Evolutionary conservation across 2,797 vertebrate genomes (phyloP), one percentile per base, ranked within the genome.

Genomic region (Neosilurus mollespiculum): DNA sequence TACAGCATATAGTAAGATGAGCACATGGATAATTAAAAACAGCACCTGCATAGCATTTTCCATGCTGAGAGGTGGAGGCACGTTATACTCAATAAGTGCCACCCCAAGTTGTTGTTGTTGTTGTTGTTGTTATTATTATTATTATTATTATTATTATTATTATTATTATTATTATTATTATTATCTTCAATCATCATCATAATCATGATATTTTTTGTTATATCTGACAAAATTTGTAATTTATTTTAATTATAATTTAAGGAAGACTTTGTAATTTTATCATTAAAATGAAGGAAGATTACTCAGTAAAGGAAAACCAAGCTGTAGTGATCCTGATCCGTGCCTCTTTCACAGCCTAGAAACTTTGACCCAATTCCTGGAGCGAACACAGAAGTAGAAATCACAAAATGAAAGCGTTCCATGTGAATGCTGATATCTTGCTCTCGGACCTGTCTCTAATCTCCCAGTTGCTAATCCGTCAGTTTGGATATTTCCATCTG

Each of bases 321-420:
- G 15, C 8, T 30, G 15, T 26, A 56, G 16, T 9, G 6, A 8
- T 34, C 26, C 2, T 37, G 30, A 61, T 49, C 49, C 14, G 4
- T 49, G 69, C 24, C 24, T 81, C 37, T 67, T 67, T 37, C 62
- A 6, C 70, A 80, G 26, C 10, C 24, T 9, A 22, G 69, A 66
- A 84, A 67, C 70, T 72, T 84, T 84, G 83, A 80, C 83, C 83
- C 72, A 84, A 75, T 80, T 84, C 70, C 78, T 71, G 14, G 61
- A 67, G 78, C 6, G 78, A 75, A 54, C 14, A 30, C 59, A 43
- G 58, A 80, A 73, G 77, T 34, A 43, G 49, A 49, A 80, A 84
- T 65, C 66, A 30, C 51, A 61, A 80, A 51, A 62, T 80, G 67
- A 81, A 84, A 73, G 61, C 43, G 24, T 80, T 81, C 61, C 43